These are phyloP conservation scores for Andrena cerasifolii DNA, from an alignment of 1,140 invertebrate species.

Conservation along the genomic window DNA sequence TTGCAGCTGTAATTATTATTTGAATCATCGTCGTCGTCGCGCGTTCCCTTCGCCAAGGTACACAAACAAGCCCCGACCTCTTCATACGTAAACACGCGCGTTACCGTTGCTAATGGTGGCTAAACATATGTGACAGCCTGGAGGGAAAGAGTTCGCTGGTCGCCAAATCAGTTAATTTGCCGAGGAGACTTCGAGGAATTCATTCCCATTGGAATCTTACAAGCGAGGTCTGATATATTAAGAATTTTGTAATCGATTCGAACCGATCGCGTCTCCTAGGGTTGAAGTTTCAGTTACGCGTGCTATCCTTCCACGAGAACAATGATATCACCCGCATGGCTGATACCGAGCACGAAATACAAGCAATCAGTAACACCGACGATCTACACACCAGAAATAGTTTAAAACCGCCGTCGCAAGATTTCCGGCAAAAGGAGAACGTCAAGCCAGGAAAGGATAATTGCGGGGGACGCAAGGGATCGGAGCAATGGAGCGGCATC, in stretches of 20 bases:
- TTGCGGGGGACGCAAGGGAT: no score
- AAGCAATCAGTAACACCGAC: neutral
- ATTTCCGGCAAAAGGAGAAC: conserved; percentile 24
- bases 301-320: neutral
- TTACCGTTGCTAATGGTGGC: neutral
- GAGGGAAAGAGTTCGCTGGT: neutral
- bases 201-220: no score
- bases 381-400: neutral
- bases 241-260: no score
- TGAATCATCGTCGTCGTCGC: conserved; percentile 1
- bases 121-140: neutral
- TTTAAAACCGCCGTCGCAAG: neutral
- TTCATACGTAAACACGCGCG: neutral
- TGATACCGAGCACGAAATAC: no score
- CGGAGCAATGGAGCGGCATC: conserved; percentile 12
- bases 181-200: no score
- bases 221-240: no score
- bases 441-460: no score
- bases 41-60: neutral
- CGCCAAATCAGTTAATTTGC: neutral
- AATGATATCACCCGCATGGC: neutral
- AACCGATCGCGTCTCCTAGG: no score
- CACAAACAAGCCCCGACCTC: neutral
- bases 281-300: neutral
- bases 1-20: no score